Base-by-base conservation (phyloP, 2,888 invertebrate species). In the Eupelmus urozonus region DNA sequence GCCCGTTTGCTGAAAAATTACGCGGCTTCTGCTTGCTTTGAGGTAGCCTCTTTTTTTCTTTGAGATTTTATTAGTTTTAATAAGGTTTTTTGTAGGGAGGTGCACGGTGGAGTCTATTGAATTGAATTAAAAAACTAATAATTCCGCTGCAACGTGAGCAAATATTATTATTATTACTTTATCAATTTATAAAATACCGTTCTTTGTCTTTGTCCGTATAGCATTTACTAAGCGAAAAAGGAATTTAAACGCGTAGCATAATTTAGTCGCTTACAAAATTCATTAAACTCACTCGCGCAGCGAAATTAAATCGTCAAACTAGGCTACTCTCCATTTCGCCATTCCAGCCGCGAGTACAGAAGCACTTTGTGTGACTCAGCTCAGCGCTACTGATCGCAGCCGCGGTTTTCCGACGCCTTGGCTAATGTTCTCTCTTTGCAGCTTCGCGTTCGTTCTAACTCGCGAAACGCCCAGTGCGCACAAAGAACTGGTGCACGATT, bases 1-100 rank as follows among this genome's bases (percentile, higher is more conserved):
- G 11, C 16, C 0, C 34, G 55, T 67, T 67, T 55, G n/a, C 55
- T 40, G 34, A 55, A 66, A 66, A 66, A 66, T 66, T 53, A 53
- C 66, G 20, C 18, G 16, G 2, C 11, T 51, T 51, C 18, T 25
- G 20, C 2, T 11, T 34, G 11, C 34, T 13, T 66, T 53, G 16
- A 13, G n/a, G 45, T 34, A 13, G 45, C 45, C 2, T 16, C 34
- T 5, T 34, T 34, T 16, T 7, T 45, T 16, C 16, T 4, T 16
- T 7, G 16, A 13, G 45, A 45, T 9, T n/a, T 9, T 45, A 45
- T 45, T 45, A 16, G 7, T 45, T 45, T 45, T 45, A 13, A 45
- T 16, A 45, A 45, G 16, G 45, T 45, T 45, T 45, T 34, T 34
- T 34, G 5, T 3, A 34, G 34, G 5, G 34, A 34, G 34, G 3